Base-by-base conservation (phyloP, 2,888 invertebrate species). In the Neoaliturus tenellus region DNA sequence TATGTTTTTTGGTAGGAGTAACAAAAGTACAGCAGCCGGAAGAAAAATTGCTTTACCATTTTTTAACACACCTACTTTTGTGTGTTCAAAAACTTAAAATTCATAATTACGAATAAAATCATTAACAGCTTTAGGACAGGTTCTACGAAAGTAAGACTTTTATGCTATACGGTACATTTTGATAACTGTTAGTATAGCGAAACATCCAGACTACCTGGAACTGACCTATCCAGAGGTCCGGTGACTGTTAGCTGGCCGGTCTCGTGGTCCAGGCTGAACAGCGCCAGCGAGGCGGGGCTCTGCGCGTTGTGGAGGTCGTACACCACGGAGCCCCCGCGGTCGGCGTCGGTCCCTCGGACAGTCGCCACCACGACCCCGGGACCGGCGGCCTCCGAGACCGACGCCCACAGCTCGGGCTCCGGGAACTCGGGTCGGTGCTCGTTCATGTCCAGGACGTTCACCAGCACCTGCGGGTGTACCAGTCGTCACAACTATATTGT, bases 371-470 rank as follows among this genome's bases (percentile, higher is more conserved):
- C 94, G 35, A 95, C 94, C 87, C 94, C 82, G 14, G 39, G 25
- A 0, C 35, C n/a, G 6, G 28, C 55, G 12, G 25, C 94, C 91
- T 98, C 98, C 0, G 95, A 94, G 86, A 96, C 95, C 89, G 96
- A 95, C 25, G 95, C 94, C 83, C 91, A 91, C 90, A 97, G 97
- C 41, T 93, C 90, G 39, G 91, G 91, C 88, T 95, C 94, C 0
- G 94, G 92, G 91, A 98, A 98, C 89, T 94, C 92, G 10, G 98
- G 98, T 80, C 96, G 93, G 88, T 96, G 96, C 90, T 98, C 97
- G 91, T 97, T 97, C 80, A 95, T 95, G 91, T 98, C 97, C 86
- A 97, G 93, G 44, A 98, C 96, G 67, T 93, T 93, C 78, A 98
- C 93, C 89, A 94, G 93, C 78, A 97, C 91, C 93, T 94, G 90